Percentiles rank a stretch among this genome's conserved stretches.
phyloP scores from a whole-genome alignment of 2,797 vertebrate genomes.

The Sciaenops ocellatus region DNA sequence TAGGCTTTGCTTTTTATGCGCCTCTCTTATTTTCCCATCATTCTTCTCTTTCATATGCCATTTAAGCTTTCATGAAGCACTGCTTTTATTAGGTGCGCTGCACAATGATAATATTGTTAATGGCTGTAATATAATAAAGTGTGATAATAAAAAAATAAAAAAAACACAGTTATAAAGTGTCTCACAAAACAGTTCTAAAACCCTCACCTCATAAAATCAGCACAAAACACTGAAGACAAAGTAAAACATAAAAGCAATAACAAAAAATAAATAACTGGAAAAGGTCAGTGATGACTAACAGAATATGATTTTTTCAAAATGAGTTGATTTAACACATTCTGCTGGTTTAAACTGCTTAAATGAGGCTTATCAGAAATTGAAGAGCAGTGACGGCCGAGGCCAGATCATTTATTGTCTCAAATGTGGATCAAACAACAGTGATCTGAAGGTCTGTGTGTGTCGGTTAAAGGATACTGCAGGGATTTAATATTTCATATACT shows the following conservation, averaged over 20 bases:
- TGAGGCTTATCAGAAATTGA: not conserved
- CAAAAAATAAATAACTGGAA: slow-evolving; percentile 12
- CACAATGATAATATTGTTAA: slow-evolving; percentile 54
- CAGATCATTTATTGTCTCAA: not conserved
- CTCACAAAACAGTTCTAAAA: slow-evolving; percentile 44
- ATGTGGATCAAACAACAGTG: not conserved
- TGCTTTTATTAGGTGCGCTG: slow-evolving; percentile 35
- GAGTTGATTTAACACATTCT: slow-evolving; percentile 5
- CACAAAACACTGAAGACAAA: slow-evolving; percentile 21
- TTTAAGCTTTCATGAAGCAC: slow-evolving; percentile 35
- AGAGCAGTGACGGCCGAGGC: not conserved
- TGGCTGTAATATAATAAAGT: slow-evolving; percentile 45
- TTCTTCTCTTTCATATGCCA: slow-evolving; percentile 29
- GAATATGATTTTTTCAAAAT: slow-evolving; percentile 3
- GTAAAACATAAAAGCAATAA: slow-evolving; percentile 30
- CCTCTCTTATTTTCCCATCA: slow-evolving; percentile 15
- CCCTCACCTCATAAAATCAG: slow-evolving; percentile 29
- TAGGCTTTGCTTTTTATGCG: slow-evolving; percentile 20
- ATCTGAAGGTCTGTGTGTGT: not conserved
- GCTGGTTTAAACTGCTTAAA: slow-evolving; percentile 1
- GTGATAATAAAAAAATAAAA: slow-evolving; percentile 35
- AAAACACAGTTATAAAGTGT: slow-evolving; percentile 31
- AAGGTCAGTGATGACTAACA: slow-evolving; percentile 26
- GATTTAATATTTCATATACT: slow-evolving; percentile 8
- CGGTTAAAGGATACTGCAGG: not conserved